Percentiles rank a stretch among this genome's conserved stretches.
These are phyloP conservation scores for Rhizomys pruinosus DNA, from an alignment of 2,113 vertebrate species.

Conservation along the genomic window DNA sequence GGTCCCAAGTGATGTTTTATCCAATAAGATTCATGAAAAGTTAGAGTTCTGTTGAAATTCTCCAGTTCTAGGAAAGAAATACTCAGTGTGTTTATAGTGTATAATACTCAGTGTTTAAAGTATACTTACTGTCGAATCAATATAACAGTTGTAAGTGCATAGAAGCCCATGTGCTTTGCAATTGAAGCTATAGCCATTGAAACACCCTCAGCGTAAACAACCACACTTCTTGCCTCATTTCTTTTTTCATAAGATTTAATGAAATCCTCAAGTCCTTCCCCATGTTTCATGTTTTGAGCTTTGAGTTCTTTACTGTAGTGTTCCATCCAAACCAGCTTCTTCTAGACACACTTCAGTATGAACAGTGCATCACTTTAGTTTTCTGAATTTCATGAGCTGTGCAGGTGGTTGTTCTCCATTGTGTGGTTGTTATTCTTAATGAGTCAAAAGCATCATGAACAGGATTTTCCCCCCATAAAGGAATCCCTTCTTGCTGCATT, in stretches of 20 bases:
- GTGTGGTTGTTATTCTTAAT: constrained; percentile 2
- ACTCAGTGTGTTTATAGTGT: not conserved
- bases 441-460: constrained; percentile 62
- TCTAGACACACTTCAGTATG: constrained; percentile 21
- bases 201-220: not conserved
- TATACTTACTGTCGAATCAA: not conserved
- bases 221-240: not conserved
- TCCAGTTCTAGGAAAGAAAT: not conserved
- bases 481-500: constrained; percentile 52
- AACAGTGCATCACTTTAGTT: not conserved
- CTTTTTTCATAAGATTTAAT: not conserved
- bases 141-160: not conserved
- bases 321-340: constrained; percentile 15
- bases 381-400: not conserved
- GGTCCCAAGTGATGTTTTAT: not conserved
- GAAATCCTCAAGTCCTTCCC: not conserved
- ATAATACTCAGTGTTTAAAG: too few relatives aligned
- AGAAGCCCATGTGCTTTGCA: not conserved
- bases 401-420: constrained; percentile 47
- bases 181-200: not conserved
- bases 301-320: not conserved
- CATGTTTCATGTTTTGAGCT: not conserved
- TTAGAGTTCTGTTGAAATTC: not conserved
- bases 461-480: constrained; percentile 47
- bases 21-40: constrained; percentile 5